Conservation (phyloP, 2,797 vertebrate species). For the Vultur gryphus region DNA sequence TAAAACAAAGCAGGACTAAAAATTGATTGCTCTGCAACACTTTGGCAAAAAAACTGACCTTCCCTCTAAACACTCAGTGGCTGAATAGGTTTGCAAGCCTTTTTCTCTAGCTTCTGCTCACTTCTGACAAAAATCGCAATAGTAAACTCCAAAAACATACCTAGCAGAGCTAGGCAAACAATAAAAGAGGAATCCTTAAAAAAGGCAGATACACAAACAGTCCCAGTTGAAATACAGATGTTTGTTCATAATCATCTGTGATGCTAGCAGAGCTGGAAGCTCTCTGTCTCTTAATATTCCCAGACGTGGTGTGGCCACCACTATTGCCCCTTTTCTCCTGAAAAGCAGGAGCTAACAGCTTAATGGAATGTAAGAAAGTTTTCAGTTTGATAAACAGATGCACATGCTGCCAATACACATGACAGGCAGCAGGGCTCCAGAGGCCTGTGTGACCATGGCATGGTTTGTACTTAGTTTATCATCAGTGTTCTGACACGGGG, state of each 20-base stretch:
- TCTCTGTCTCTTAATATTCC: background rate
- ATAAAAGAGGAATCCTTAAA: background rate
- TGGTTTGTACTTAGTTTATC: background rate
- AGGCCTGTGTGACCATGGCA: background rate
- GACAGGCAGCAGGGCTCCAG: background rate
- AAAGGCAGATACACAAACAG: background rate
- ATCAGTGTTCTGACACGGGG: background rate
- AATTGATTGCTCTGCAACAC: background rate
- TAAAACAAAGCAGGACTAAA: background rate
- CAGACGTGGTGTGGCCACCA: background rate
- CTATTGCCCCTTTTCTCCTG: background rate
- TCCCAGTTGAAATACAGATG: background rate
- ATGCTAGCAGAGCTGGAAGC: background rate
- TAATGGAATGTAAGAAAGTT: background rate
- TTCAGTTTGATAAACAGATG: background rate
- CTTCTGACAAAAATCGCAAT: background rate
- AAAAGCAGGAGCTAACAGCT: background rate
- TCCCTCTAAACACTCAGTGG: background rate
- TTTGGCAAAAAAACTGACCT: fast-evolving
- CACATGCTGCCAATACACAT: background rate
- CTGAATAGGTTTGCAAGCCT: background rate
- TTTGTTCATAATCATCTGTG: background rate
- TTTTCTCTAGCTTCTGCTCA: background rate
- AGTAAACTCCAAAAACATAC: background rate
- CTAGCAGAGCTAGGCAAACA: background rate